Evolutionary conservation across 1,140 invertebrate genomes (phyloP).

Genomic region (Pseudomyrmex flavicornis): DNA sequence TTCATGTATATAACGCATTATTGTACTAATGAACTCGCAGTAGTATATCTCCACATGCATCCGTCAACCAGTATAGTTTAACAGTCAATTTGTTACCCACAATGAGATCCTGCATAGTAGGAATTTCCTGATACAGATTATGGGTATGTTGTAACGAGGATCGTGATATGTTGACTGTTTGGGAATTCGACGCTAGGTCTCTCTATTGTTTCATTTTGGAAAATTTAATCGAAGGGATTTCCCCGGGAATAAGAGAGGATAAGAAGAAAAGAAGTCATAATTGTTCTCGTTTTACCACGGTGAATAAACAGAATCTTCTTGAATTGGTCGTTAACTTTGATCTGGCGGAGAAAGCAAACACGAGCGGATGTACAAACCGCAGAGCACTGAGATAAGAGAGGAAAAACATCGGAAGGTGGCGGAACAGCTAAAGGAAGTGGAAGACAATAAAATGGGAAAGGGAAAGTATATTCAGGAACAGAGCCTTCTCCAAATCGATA

Average conservation of each 20-base stretch:
- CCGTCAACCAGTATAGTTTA: constrained; percentile 32
- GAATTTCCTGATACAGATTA: constrained; percentile 46
- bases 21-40: background rate
- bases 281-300: constrained; percentile 9
- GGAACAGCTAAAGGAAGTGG: background rate
- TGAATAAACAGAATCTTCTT: constrained; percentile 35
- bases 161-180: background rate
- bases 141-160: constrained; percentile 22
- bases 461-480: constrained; percentile 11
- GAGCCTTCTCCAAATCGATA: constrained; percentile 25
- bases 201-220: background rate
- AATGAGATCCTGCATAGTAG: constrained; percentile 4
- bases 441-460: constrained; percentile 29
- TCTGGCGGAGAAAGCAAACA: constrained; percentile 14
- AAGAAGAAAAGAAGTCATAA: constrained; percentile 23
- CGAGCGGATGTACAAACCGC: constrained; percentile 44
- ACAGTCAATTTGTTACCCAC: constrained; percentile 48
- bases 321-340: constrained; percentile 49
- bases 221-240: constrained; percentile 6
- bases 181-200: background rate
- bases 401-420: background rate
- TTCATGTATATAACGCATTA: constrained; percentile 7
- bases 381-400: constrained; percentile 13
- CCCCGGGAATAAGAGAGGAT: background rate
- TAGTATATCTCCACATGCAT: background rate